Evolutionary conservation across 1,140 invertebrate genomes (phyloP).

Genomic region (Saccostrea glomerata): DNA sequence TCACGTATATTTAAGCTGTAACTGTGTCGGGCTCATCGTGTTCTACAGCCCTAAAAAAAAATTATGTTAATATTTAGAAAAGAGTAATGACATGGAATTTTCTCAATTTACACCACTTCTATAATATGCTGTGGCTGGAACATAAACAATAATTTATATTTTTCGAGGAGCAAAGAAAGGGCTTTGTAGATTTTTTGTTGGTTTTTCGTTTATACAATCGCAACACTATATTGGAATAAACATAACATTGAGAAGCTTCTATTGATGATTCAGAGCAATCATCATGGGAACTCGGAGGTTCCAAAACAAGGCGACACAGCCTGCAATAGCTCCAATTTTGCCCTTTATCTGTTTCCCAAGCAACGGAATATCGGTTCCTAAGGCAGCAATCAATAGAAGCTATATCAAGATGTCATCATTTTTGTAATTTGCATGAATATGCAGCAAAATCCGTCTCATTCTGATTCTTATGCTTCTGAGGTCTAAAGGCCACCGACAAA

Average conservation of each 20-base stretch:
- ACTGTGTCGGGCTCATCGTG: too few relatives aligned
- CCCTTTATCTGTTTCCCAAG: background rate
- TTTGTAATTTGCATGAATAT: slow-evolving; percentile 33
- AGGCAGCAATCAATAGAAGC: slow-evolving; percentile 3
- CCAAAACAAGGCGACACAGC: too few relatives aligned
- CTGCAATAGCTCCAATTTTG: background rate
- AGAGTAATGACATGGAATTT: too few relatives aligned
- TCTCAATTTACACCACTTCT: too few relatives aligned
- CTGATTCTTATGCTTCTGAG: background rate
- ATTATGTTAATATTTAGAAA: too few relatives aligned
- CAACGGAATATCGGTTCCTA: background rate
- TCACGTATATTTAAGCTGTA: too few relatives aligned
- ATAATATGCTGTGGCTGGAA: too few relatives aligned
- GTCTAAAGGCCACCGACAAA: background rate
- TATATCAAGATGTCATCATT: slow-evolving; percentile 32
- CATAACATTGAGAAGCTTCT: background rate
- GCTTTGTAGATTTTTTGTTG: too few relatives aligned
- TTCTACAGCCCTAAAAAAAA: too few relatives aligned
- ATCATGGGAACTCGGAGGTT: background rate
- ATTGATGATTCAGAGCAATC: background rate
- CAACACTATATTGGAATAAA: background rate
- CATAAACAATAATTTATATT: too few relatives aligned
- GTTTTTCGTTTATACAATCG: too few relatives aligned
- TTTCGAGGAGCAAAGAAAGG: too few relatives aligned
- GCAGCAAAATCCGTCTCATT: background rate